A percentile compares a stretch with the other conserved stretches of the same genome.
Evolutionary conservation across 2,797 vertebrate species (phyloP).

Genomic region (Muraenolepis orangiensis): DNA sequence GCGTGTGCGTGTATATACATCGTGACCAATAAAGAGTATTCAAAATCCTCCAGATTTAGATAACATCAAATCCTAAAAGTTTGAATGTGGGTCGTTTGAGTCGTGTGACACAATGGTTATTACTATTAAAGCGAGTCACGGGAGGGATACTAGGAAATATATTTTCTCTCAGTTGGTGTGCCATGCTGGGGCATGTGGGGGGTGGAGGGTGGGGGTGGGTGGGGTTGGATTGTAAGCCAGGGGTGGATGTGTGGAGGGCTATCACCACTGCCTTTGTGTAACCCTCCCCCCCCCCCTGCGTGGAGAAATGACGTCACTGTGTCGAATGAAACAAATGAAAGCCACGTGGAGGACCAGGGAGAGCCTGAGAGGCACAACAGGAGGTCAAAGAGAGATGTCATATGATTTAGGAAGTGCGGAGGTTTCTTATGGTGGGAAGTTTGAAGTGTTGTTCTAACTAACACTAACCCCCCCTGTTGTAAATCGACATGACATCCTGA

Average conservation of each 20-base stretch:
- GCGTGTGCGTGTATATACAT: too few relatives aligned
- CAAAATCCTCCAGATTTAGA: too few relatives aligned
- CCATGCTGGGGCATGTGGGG: not conserved
- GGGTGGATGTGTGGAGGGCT: not conserved
- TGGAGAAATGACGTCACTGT: constrained; percentile 48
- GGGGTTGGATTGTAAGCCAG: not conserved
- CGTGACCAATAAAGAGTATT: too few relatives aligned
- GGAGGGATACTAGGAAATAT: not conserved
- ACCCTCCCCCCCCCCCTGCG: too few relatives aligned
- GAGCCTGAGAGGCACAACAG: not conserved
- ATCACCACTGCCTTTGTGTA: constrained; percentile 4
- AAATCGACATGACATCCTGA: not conserved
- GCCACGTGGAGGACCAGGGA: constrained; percentile 49
- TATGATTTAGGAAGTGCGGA: not conserved
- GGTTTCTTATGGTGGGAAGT: not conserved
- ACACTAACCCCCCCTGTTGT: not conserved
- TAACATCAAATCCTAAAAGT: not conserved
- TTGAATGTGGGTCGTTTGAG: not conserved
- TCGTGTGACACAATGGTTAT: not conserved
- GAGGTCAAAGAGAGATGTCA: not conserved
- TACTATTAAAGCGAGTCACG: not conserved
- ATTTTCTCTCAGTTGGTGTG: not conserved
- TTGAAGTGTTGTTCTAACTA: not conserved
- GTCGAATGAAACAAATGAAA: constrained; percentile 66
- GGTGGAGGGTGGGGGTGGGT: too few relatives aligned